Evolutionary conservation across 2,113 vertebrate genomes (phyloP), one percentile per base, ranked within the genome.

Genomic region (Polyodon spathula): DNA sequence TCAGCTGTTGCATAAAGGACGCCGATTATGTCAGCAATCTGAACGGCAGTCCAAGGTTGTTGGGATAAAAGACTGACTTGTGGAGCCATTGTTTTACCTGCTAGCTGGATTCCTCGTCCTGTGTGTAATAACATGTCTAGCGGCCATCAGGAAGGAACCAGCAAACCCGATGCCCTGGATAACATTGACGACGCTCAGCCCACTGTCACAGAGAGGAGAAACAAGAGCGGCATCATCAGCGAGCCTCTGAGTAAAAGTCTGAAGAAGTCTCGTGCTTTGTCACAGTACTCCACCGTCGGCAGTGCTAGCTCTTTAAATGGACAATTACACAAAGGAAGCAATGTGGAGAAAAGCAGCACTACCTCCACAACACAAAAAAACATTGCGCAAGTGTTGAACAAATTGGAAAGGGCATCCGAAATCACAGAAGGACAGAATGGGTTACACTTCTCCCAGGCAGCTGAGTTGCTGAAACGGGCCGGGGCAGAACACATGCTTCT

Each of bases 191-290:
- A 90, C 68, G 74, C 88, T 54, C 81, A 89, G 41, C 74, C 89
- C 6, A 89, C 89, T 0, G 69, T 90, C 56, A 75, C 89, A 0
- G 95, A 97, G 76, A 92, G 94, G 58, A 86, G 95, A 77, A 97
- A 95, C 81, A 94, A 91, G 78, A 93, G 95, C 12, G 95, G 95
- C 70, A 97, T 97, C 87, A 93, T 97, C 84, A 97, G 93, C 4
- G 94, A 92, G 83, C 95, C 95, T 61, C 91, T 97, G 75, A 97
- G 92, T 71, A 95, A 94, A 89, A 96, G 94, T 81, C 88, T 97
- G 82, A 96, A 96, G 78, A 93, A 93, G 77, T 96, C 95, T 38
- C 93, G 95, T 16, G 88, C 95, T 8, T 91, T 97, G 61, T 96
- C 92, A 64, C 95, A 97, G 84, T 97, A 97, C 73, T 86, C 87